Evolutionary conservation across 2,888 invertebrate species (phyloP).

Genomic region (Diarsia mendica): DNA sequence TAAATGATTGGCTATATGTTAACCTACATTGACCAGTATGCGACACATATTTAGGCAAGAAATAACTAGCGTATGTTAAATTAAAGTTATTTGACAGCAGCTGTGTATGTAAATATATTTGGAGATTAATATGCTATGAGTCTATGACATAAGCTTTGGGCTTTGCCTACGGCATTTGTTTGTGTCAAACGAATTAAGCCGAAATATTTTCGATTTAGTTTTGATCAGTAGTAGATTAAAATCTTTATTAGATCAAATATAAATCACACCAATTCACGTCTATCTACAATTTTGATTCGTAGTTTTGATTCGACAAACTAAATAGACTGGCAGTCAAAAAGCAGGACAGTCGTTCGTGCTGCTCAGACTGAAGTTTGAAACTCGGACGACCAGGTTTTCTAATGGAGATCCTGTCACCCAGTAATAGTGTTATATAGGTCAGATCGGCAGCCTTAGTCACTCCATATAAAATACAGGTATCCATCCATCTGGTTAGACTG

Average conservation of each 20-base stretch:
- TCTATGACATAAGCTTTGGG: background rate
- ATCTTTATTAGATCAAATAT: background rate
- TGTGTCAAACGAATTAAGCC: slow-evolving; percentile 1
- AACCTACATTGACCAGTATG: background rate
- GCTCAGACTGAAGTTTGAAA: background rate
- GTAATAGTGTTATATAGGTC: too few species aligned
- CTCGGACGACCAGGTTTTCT: background rate
- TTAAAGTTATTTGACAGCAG: slow-evolving; percentile 48
- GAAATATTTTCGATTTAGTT: slow-evolving; percentile 13
- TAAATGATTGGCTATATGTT: slow-evolving; percentile 4
- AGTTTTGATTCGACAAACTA: background rate
- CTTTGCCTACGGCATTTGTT: slow-evolving; percentile 16
- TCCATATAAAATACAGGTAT: too few species aligned
- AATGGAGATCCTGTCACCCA: too few species aligned
- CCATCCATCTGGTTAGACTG: background rate
- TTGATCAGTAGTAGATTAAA: background rate
- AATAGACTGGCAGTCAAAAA: too few species aligned
- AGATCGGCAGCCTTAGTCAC: too few species aligned
- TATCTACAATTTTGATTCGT: background rate
- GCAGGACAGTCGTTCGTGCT: background rate
- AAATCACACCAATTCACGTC: background rate
- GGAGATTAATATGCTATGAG: slow-evolving; percentile 38
- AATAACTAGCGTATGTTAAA: slow-evolving; percentile 33
- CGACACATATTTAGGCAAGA: slow-evolving; percentile 24
- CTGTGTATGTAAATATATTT: slow-evolving; percentile 27